Evolutionary conservation across 2,113 vertebrate species (phyloP), one percentile per base, ranked within the genome.

Genomic region (Dicentrarchus labrax): DNA sequence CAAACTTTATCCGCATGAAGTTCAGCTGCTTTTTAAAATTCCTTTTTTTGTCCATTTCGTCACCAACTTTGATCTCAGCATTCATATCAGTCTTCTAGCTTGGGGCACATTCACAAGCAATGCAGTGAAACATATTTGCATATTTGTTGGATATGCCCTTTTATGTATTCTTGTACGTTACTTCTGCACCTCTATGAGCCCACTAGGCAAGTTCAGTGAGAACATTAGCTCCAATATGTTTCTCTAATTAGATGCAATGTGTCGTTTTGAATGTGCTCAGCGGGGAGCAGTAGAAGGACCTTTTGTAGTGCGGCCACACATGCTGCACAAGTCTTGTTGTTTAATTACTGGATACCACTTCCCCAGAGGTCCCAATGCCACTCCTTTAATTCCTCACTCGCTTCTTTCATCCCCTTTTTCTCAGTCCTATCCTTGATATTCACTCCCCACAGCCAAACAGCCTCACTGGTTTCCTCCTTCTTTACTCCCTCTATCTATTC

Each of bases 331-430:
- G 65, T 77, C 57, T 48, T 68, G 83, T 81, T 88, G 85, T 92
- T 86, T 91, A 84, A 91, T 89, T 89, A 88, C 81, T 82, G 67
- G 86, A 76, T 87, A 88, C 69, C 77, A 41, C 76, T 53, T 79
- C 67, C 87, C 86, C 54, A 0, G 50, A 78, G 89, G 84, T 79
- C 66, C 41, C 69, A 9, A 65, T 67, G 51, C 70, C 10, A 22
- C 80, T 85, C 60, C 78, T 84, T 78, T 62, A 78, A 60, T 69
- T 84, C 51, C 68, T 82, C 70, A 36, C 67, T 59, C 48, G 6
- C 61, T 64, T 45, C 82, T 79, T 76, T 88, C 71, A 71, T 77
- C 61, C 50, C 59, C 19, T 38, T 47, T 11, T 51, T 53, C 56
- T 74, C 65, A n/a, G 36, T 16, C 48, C 61, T 19, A 64, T 47